A percentile compares a stretch with the other conserved stretches of the same genome.
phyloP scores from a whole-genome alignment of 1,140 invertebrate species.

The Procambarus clarkii region DNA sequence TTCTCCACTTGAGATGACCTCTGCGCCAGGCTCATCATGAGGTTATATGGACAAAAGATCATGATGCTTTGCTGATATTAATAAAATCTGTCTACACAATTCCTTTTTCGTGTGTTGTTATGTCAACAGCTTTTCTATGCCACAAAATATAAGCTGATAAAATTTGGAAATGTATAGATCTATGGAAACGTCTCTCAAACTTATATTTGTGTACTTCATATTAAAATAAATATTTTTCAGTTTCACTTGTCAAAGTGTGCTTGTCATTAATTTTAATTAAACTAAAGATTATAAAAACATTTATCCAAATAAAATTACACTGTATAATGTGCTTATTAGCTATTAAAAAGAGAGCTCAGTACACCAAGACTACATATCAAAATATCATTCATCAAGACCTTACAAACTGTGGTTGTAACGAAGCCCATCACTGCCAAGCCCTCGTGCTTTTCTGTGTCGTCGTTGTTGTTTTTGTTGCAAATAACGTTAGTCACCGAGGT shows the following conservation, averaged over 20 bases:
- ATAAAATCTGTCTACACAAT: background rate
- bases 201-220: background rate
- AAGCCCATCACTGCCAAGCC: conserved; percentile 9
- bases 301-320: background rate
- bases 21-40: background rate
- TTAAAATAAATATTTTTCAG: background rate
- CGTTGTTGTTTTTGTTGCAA: background rate
- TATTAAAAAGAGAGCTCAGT: background rate
- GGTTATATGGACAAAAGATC: background rate
- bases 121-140: conserved; percentile 13
- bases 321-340: background rate
- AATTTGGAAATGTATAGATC: conserved; percentile 24
- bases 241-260: background rate
- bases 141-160: background rate
- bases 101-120: conserved; percentile 11
- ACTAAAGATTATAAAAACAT: background rate
- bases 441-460: background rate
- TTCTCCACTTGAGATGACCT: background rate
- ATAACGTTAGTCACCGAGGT: too few species aligned
- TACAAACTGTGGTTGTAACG: background rate
- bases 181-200: conserved; percentile 39
- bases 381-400: background rate
- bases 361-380: conserved; percentile 48
- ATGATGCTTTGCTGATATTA: background rate
- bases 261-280: background rate